Conservation (phyloP, 1,140 invertebrate species). For the Euborellia annulipes region DNA sequence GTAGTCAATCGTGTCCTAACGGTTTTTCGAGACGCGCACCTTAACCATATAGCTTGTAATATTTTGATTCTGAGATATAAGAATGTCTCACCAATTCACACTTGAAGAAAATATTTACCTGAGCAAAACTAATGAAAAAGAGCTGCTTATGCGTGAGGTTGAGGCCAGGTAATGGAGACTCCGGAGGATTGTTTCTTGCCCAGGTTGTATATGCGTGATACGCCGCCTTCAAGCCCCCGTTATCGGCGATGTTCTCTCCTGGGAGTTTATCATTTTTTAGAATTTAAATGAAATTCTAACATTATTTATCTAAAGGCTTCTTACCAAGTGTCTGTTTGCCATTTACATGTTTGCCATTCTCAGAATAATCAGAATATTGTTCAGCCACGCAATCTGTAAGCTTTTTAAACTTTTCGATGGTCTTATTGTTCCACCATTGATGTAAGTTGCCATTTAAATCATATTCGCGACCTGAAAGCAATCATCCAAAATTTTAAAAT, state of each 20-base stretch:
- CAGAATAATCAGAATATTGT: constrained; percentile 65
- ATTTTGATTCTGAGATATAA: too few species aligned
- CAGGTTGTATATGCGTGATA: constrained; percentile 70
- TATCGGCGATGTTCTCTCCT: constrained; percentile 89
- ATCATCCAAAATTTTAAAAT: constrained; percentile 2
- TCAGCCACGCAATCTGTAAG: constrained; percentile 80
- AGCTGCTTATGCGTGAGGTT: constrained; percentile 72
- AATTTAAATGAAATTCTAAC: constrained; percentile 19
- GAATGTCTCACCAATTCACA: too few species aligned
- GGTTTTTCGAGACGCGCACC: too few species aligned
- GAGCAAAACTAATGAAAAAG: constrained; percentile 85
- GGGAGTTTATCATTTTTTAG: constrained; percentile 1
- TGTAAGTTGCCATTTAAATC: constrained; percentile 88
- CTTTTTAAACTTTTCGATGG: constrained; percentile 75
- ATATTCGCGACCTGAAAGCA: constrained; percentile 55
- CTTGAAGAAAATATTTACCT: constrained; percentile 39
- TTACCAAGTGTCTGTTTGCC: constrained; percentile 58
- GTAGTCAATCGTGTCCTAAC: too few species aligned
- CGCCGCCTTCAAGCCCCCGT: constrained; percentile 81
- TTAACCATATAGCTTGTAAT: too few species aligned
- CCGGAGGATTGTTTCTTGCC: constrained; percentile 20
- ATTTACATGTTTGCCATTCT: constrained; percentile 50
- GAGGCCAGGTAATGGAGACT: constrained; percentile 57
- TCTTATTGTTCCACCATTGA: constrained; percentile 95
- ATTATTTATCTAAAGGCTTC: background rate